Evolutionary conservation across 2,113 vertebrate genomes (phyloP).

Genomic region (Rissa tridactyla): DNA sequence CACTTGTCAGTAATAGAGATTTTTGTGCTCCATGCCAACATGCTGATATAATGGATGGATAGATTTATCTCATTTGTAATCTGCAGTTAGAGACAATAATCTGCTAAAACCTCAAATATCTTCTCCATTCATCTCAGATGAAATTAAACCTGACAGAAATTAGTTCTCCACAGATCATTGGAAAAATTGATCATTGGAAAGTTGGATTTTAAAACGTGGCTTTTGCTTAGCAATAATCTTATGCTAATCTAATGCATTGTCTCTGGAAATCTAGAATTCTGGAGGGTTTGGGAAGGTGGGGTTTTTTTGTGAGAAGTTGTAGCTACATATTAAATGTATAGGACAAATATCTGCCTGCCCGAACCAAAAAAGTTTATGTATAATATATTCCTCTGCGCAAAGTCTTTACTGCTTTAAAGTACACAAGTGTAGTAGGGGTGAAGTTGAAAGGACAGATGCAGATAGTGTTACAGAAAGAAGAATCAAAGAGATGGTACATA

Average conservation of each 20-base stretch:
- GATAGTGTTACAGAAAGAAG: not conserved
- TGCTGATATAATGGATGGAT: not conserved
- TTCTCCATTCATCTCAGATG: not conserved
- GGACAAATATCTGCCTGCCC: not conserved
- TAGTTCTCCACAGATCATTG: not conserved
- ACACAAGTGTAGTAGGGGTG: accelerated
- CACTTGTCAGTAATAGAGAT: not conserved
- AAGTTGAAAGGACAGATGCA: not conserved
- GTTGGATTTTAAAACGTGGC: not conserved
- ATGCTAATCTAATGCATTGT: not conserved
- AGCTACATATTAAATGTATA: not conserved
- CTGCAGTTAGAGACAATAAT: constrained; percentile 5
- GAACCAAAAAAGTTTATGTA: not conserved
- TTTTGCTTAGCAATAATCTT: not conserved
- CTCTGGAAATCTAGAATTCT: not conserved
- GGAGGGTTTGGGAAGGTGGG: not conserved
- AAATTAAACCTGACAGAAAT: constrained; percentile 34
- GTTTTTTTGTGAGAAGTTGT: not conserved
- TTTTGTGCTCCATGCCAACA: not conserved
- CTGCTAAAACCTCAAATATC: constrained; percentile 31
- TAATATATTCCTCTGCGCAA: not conserved
- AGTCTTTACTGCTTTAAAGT: not conserved
- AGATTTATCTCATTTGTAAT: constrained; percentile 17
- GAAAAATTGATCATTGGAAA: not conserved
- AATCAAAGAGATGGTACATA: not conserved